Conservation (phyloP, 2,797 vertebrate genomes). For the Sardinella longiceps region DNA sequence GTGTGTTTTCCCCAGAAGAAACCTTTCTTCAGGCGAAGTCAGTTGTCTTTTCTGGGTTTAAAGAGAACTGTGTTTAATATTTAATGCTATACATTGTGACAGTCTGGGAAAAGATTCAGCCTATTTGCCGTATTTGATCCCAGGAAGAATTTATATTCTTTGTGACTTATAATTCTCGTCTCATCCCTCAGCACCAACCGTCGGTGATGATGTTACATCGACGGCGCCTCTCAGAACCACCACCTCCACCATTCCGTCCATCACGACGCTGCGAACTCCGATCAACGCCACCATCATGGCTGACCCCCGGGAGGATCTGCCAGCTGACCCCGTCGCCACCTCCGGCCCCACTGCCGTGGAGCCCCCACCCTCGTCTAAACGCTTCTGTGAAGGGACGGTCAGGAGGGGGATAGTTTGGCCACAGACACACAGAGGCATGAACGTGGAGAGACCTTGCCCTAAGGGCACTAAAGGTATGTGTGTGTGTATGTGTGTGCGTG, state of each 20-base stretch:
- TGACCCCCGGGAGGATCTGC: conserved; percentile 80
- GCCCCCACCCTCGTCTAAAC: conserved; percentile 86
- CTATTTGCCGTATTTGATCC: neutral
- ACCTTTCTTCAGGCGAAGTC: neutral
- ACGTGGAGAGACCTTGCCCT: conserved; percentile 95
- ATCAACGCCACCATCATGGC: conserved; percentile 79
- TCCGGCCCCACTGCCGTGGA: conserved; percentile 82
- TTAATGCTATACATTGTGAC: neutral
- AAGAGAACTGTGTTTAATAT: conserved; percentile 12
- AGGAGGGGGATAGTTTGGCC: conserved; percentile 92
- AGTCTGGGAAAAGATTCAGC: neutral
- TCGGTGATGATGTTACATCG: conserved; percentile 80
- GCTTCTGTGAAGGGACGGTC: conserved; percentile 89
- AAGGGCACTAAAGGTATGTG: conserved; percentile 92
- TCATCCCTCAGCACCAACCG: conserved; percentile 82
- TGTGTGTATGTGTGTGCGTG: neutral
- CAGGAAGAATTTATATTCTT: neutral
- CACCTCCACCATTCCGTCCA: conserved; percentile 74
- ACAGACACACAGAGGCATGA: conserved; percentile 89
- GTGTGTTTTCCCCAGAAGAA: neutral
- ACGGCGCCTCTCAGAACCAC: conserved; percentile 82
- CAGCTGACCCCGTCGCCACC: conserved; percentile 77
- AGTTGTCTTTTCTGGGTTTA: neutral
- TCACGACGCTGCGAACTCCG: conserved; percentile 68
- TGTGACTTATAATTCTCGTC: neutral